Conservation (phyloP, 2,797 vertebrate genomes). For the Botia almorhae region DNA sequence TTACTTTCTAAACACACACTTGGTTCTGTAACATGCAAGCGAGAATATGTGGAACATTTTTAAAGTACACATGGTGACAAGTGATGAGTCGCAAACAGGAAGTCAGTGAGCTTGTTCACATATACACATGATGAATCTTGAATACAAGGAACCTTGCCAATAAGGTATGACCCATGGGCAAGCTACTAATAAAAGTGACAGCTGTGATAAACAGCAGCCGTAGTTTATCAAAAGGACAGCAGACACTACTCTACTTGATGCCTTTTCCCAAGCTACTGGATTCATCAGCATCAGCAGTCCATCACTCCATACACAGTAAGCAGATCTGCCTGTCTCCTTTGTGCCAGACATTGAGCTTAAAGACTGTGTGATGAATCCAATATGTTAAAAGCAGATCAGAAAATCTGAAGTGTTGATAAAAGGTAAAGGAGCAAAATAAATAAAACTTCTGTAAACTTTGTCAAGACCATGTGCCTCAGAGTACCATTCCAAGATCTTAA, state of each 20-base stretch:
- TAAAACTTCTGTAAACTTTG: not conserved
- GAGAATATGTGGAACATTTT: not conserved
- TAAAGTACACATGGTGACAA: not conserved
- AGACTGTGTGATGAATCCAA: not conserved
- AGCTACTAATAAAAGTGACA: conserved; percentile 31
- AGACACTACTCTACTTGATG: conserved; percentile 28
- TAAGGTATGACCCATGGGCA: conserved; percentile 22
- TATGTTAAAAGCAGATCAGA: conserved; percentile 22
- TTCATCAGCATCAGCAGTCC: conserved; percentile 38
- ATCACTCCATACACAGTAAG: conserved; percentile 26
- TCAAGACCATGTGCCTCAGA: not conserved
- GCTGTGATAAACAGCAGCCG: conserved; percentile 33
- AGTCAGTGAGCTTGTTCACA: conserved; percentile 15
- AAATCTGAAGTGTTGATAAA: conserved; percentile 18
- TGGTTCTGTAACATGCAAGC: not conserved
- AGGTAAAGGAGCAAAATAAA: not conserved
- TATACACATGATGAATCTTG: conserved; percentile 3
- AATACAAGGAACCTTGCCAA: conserved; percentile 11
- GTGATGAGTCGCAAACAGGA: not conserved
- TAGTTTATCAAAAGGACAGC: conserved; percentile 40
- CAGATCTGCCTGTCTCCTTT: not conserved
- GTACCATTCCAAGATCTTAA: not conserved
- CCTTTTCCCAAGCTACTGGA: conserved; percentile 26
- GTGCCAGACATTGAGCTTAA: not conserved
- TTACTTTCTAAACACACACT: not conserved